Percentiles rank a stretch among this genome's conserved stretches.
phyloP scores from a whole-genome alignment of 2,888 invertebrate genomes.

The Drosophila birchii region DNA sequence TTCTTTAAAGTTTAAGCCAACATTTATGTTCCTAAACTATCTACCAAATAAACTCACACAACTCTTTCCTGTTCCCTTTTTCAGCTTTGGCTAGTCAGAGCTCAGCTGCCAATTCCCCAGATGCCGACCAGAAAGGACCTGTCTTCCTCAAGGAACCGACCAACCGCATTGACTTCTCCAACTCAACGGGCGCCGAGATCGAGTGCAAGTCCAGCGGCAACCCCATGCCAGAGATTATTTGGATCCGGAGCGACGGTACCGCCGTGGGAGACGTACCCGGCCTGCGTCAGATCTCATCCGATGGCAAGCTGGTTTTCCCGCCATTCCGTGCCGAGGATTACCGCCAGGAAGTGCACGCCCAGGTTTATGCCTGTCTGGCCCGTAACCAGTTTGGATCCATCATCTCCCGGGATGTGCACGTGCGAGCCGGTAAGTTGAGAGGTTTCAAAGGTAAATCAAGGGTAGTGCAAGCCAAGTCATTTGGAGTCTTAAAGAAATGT shows the following conservation, averaged over 20 bases:
- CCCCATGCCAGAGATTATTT: conserved; percentile 95
- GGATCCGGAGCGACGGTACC: conserved; percentile 95
- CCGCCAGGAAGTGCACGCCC: conserved; percentile 96
- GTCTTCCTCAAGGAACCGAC: conserved; percentile 96
- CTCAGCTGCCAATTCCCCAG: conserved; percentile 84
- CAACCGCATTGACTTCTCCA: conserved; percentile 96
- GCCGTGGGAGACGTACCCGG: conserved; percentile 96
- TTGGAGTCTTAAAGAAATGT: not conserved
- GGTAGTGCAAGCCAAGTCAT: conserved; percentile 52
- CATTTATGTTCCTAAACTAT: conserved; percentile 26
- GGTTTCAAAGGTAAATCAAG: conserved; percentile 20
- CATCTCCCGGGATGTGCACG: conserved; percentile 96
- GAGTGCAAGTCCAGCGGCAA: conserved; percentile 96
- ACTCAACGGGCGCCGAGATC: conserved; percentile 96
- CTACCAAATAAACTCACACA: not conserved
- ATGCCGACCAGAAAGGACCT: conserved; percentile 93
- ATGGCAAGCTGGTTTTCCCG: conserved; percentile 96
- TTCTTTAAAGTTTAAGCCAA: not conserved
- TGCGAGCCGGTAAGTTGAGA: conserved; percentile 92
- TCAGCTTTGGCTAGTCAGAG: conserved; percentile 56
- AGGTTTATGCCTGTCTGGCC: conserved; percentile 96
- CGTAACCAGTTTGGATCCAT: conserved; percentile 95
- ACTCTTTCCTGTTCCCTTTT: not conserved
- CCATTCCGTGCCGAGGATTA: conserved; percentile 97
- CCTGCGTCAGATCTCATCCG: conserved; percentile 93